phyloP scores from a whole-genome alignment of 2,113 vertebrate genomes.

The Oreochromis niloticus region DNA sequence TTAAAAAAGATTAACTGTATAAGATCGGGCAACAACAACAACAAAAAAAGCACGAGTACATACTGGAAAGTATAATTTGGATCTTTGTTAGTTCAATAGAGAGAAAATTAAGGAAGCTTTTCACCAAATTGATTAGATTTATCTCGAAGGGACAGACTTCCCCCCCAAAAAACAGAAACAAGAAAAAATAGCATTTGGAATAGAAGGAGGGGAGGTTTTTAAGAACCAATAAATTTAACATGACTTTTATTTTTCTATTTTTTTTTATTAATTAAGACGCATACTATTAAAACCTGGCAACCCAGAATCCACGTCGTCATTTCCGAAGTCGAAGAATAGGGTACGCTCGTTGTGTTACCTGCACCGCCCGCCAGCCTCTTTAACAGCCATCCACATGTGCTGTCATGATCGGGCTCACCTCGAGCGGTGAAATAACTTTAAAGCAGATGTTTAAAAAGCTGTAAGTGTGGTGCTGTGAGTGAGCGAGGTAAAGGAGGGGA shows the following conservation, averaged over 20 bases:
- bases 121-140: background rate
- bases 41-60: background rate
- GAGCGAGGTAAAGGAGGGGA: background rate
- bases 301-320: constrained; percentile 54
- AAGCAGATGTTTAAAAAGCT: background rate
- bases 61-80: background rate
- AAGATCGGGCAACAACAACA: background rate
- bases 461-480: background rate
- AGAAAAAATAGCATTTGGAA: background rate
- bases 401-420: background rate
- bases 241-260: background rate
- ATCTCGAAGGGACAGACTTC: background rate
- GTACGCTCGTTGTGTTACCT: constrained; percentile 3
- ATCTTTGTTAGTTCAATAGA: background rate
- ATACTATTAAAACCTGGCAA: constrained; percentile 44
- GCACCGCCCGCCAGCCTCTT: background rate
- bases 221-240: background rate
- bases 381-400: background rate
- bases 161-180: background rate
- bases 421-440: background rate
- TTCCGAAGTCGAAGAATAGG: constrained; percentile 29
- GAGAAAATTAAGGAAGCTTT: background rate
- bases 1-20: background rate
- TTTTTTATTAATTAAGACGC: background rate
- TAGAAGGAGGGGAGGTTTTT: background rate